These are phyloP conservation scores for Uria lomvia DNA, from an alignment of 2,113 vertebrate species.

Conservation along the genomic window DNA sequence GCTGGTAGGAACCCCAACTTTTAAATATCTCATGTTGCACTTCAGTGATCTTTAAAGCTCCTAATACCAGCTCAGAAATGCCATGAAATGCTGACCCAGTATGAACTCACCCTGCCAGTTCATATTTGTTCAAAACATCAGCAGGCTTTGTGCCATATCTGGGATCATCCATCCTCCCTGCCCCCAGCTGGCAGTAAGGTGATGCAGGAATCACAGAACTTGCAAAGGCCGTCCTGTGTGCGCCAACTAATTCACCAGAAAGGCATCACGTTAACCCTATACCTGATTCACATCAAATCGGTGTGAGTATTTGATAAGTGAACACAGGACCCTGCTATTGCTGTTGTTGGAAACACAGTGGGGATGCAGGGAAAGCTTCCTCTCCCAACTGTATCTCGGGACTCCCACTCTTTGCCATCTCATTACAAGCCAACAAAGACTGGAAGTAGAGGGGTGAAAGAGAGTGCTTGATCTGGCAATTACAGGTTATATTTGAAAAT, in stretches of 20 bases:
- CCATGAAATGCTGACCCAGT: background rate
- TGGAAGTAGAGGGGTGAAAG: background rate
- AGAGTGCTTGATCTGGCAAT: background rate
- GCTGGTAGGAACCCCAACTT: background rate
- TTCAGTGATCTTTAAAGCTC: background rate
- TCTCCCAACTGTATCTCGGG: rapidly evolving
- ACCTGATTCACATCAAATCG: rapidly evolving
- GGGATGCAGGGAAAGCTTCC: background rate
- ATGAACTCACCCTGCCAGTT: constrained; percentile 14
- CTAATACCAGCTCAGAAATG: background rate
- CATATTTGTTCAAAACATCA: background rate
- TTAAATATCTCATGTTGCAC: background rate
- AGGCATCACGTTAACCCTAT: background rate
- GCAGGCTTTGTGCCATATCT: background rate
- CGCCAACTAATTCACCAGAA: background rate
- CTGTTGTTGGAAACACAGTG: background rate
- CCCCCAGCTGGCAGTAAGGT: background rate
- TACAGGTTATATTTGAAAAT: background rate
- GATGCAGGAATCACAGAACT: background rate
- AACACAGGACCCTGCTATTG: background rate
- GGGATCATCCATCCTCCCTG: background rate
- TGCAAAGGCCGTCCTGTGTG: background rate
- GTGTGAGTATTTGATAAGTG: background rate
- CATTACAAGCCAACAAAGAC: background rate
- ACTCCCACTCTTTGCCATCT: background rate